phyloP scores from a whole-genome alignment of 2,113 vertebrate genomes.

The Origma solitaria region DNA sequence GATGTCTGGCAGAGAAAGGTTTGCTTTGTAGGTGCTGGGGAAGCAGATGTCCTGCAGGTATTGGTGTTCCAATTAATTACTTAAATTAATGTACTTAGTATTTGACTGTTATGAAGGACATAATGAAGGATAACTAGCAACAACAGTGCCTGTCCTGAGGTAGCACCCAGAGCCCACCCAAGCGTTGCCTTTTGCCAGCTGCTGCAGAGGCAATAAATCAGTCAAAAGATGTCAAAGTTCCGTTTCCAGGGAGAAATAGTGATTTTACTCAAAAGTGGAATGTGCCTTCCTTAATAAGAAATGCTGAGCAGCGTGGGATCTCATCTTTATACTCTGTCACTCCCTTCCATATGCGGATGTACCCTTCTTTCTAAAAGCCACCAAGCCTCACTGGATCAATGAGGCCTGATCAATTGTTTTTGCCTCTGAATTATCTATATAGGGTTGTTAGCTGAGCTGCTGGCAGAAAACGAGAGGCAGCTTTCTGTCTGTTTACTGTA shows the following conservation, averaged over 20 bases:
- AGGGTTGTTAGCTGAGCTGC: constrained; percentile 30
- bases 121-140: neutral
- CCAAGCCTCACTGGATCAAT: constrained; percentile 27
- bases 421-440: constrained; percentile 8
- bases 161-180: neutral
- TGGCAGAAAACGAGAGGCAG: constrained; percentile 24
- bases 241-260: neutral
- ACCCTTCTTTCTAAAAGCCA: neutral
- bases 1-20: neutral
- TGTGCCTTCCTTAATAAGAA: neutral
- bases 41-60: neutral
- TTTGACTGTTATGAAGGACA: neutral
- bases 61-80: neutral
- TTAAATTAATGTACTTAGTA: neutral
- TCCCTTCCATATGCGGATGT: neutral
- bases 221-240: neutral
- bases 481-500: constrained; percentile 68
- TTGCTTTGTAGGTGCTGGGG: neutral
- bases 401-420: constrained; percentile 30
- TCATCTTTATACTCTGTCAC: neutral
- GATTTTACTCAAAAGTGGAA: neutral
- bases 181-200: neutral
- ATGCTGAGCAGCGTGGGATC: neutral
- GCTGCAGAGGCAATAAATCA: neutral
- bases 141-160: neutral